Evolutionary conservation across 1,140 invertebrate genomes (phyloP), one percentile per base, ranked within the genome.

Genomic region (Aphelenchoides besseyi): DNA sequence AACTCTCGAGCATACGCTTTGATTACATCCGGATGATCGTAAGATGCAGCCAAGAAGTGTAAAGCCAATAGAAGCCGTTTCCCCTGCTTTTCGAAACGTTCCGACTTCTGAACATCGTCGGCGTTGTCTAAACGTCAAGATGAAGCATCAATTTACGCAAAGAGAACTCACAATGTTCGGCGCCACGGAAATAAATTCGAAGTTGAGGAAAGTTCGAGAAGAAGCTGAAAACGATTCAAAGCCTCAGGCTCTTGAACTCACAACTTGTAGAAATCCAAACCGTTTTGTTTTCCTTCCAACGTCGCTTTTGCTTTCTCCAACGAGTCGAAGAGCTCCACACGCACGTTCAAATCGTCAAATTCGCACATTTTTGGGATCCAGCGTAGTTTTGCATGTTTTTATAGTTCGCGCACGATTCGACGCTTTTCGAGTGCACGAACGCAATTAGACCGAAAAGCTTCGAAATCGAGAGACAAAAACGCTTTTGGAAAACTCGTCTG

Each of bases 71-170:
- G 74, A 28, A 78, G 59, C 16, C 77, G 76, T 53, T 72, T 70
- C 2, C 77, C 77, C 54, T 78, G 77, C 48, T 76, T 76, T 61
- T 72, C 70, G 35, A 78, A 76, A 30, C 77, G 77, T 28, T 79
- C 74, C 41, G 73, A 76, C 64, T 78, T 79, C 71, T 78, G 75
- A n/a, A 78, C 77, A 62, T 78, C 77, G 1, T 78, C 77, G 1
- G 77, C 67, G 2, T 73, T 79, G 71, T 55, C n/a, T n/a, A n/a
- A n/a, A n/a, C n/a, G n/a, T n/a, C n/a, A n/a, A n/a, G n/a, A n/a
- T n/a, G n/a, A n/a, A n/a, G n/a, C n/a, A n/a, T n/a, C n/a, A n/a
- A n/a, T n/a, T n/a, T n/a, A n/a, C n/a, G n/a, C n/a, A n/a, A n/a
- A n/a, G n/a, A n/a, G n/a, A n/a, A n/a, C n/a, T n/a, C n/a, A n/a